These are phyloP conservation scores for Acrobasis suavella DNA, from an alignment of 2,888 invertebrate genomes.

Conservation along the genomic window DNA sequence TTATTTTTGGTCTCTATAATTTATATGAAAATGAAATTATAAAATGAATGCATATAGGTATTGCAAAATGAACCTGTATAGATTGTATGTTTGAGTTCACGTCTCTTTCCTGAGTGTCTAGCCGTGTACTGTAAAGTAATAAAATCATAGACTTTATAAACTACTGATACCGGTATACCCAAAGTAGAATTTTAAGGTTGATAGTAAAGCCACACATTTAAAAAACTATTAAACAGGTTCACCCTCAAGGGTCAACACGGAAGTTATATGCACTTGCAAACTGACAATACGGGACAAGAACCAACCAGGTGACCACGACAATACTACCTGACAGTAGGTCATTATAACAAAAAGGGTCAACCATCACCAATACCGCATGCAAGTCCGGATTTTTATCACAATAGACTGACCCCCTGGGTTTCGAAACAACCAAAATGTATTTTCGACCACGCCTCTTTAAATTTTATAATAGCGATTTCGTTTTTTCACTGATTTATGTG, in stretches of 20 bases:
- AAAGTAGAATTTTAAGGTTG: too few relatives aligned
- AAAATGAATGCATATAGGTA: too few relatives aligned
- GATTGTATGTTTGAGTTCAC: too few relatives aligned
- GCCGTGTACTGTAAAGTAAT: too few relatives aligned
- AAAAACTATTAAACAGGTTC: background rate
- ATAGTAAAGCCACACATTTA: too few relatives aligned
- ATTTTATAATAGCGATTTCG: conserved; percentile 43
- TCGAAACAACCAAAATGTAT: conserved; percentile 51
- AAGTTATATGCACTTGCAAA: conserved; percentile 29
- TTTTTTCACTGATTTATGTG: conserved; percentile 52
- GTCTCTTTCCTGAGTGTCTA: too few relatives aligned
- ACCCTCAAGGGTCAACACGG: conserved; percentile 24
- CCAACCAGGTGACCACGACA: conserved; percentile 45
- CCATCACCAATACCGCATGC: conserved; percentile 30
- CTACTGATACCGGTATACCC: too few relatives aligned
- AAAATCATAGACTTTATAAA: too few relatives aligned
- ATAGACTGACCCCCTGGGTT: conserved; percentile 59
- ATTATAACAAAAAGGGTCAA: conserved; percentile 52
- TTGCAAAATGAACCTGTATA: too few relatives aligned
- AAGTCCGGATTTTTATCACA: conserved; percentile 50
- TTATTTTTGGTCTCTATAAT: too few relatives aligned
- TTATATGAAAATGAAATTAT: too few relatives aligned
- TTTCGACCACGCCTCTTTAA: conserved; percentile 48
- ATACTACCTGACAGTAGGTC: conserved; percentile 69
- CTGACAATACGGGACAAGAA: conserved; percentile 31